Conservation (phyloP, 1,140 invertebrate genomes). For the Xylocopa sonorina region DNA sequence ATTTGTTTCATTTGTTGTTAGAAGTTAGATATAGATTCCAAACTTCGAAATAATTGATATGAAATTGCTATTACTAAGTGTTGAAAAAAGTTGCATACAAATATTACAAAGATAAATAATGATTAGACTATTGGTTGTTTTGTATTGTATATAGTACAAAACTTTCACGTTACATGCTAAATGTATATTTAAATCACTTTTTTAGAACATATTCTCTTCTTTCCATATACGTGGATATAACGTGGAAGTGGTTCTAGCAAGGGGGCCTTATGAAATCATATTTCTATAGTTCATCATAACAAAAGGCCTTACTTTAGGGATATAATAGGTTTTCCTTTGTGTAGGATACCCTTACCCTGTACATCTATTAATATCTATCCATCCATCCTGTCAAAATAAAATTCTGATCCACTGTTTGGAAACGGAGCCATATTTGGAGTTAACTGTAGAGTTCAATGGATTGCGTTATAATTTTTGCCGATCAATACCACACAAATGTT, state of each 20-base stretch:
- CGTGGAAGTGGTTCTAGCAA: conserved; percentile 9
- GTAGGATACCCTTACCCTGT: conserved; percentile 61
- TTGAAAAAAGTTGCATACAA: not conserved
- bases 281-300: conserved; percentile 72
- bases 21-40: not conserved
- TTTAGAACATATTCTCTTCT: not conserved
- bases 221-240: not conserved
- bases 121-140: not conserved
- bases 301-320: conserved; percentile 60
- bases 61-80: not conserved
- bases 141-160: too few species aligned
- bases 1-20: not conserved
- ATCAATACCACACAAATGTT: conserved; percentile 81
- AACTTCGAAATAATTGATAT: not conserved
- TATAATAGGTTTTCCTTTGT: conserved; percentile 67
- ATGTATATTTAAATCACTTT: not conserved
- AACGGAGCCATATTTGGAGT: conserved; percentile 30
- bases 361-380: conserved; percentile 73
- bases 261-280: conserved; percentile 67
- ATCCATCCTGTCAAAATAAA: conserved; percentile 55
- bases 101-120: not conserved
- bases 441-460: conserved; percentile 65
- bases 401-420: conserved; percentile 60
- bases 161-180: conserved; percentile 4
- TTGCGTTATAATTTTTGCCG: conserved; percentile 78